Percentiles rank a stretch among this genome's conserved stretches.
Conservation (phyloP, 2,113 vertebrate genomes). For the Callochromis pleurospilus region DNA sequence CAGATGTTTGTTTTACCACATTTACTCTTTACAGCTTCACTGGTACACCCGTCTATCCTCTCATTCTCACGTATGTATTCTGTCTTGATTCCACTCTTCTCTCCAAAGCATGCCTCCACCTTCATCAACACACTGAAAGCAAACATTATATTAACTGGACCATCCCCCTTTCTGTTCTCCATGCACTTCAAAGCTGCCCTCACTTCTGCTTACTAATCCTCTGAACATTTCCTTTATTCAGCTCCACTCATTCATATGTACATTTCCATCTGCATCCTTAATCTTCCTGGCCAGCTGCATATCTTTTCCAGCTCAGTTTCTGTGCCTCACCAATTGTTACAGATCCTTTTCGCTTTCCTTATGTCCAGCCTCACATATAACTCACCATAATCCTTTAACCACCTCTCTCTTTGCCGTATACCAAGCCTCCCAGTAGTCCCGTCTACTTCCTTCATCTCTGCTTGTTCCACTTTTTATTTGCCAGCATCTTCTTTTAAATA, state of each 20-base stretch:
- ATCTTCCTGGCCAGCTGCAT: not conserved
- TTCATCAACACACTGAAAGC: not conserved
- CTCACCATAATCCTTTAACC: not conserved
- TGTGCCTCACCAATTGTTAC: not conserved
- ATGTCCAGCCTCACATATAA: not conserved
- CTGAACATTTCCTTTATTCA: not conserved
- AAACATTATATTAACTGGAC: not conserved
- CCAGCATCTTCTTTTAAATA: not conserved
- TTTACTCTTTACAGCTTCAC: not conserved
- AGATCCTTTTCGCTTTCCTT: not conserved
- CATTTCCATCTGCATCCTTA: not conserved
- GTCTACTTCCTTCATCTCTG: not conserved
- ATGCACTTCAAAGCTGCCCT: not conserved
- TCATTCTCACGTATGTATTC: not conserved
- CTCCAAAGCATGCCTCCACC: not conserved
- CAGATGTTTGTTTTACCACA: not conserved
- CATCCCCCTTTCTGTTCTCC: fast-evolving
- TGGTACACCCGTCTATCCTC: not conserved
- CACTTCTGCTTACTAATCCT: not conserved
- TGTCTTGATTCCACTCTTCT: fast-evolving
- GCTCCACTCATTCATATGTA: not conserved
- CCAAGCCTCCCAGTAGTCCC: not conserved
- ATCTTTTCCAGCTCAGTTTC: not conserved
- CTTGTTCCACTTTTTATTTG: not conserved
- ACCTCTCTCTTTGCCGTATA: not conserved